phyloP scores from a whole-genome alignment of 2,113 vertebrate genomes.

The Motacilla tschutschensis region DNA sequence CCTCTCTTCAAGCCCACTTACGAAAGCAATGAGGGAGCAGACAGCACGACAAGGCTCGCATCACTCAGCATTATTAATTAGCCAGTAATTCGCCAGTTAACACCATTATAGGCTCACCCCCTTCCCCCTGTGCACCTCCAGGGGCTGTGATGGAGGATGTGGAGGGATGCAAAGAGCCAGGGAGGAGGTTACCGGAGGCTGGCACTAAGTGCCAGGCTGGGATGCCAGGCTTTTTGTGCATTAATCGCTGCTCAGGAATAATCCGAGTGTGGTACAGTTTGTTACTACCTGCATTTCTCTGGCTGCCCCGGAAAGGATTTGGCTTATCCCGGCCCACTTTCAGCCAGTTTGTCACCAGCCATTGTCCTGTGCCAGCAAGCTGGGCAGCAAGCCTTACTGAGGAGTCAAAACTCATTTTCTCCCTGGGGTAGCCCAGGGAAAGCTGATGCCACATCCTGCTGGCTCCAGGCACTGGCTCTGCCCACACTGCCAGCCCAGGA shows the following conservation, averaged over 20 bases:
- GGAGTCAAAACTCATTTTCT: not conserved
- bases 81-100: slow-evolving; percentile 30
- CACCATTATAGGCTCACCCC: not conserved
- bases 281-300: slow-evolving; percentile 4
- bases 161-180: not conserved
- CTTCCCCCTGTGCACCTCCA: not conserved
- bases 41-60: slow-evolving; percentile 48
- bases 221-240: not conserved
- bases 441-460: not conserved
- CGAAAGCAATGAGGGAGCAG: slow-evolving; percentile 60
- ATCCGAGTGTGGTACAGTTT: not conserved
- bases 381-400: not conserved
- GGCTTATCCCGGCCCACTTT: not conserved
- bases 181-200: not conserved
- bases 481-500: not conserved
- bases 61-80: slow-evolving; percentile 53
- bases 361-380: not conserved
- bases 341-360: not conserved
- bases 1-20: slow-evolving; percentile 66
- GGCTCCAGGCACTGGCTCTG: not conserved
- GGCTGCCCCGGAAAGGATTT: not conserved
- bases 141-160: not conserved
- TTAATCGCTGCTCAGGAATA: not conserved
- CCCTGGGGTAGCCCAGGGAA: not conserved
- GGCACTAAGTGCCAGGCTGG: not conserved